Evolutionary conservation across 2,113 vertebrate species (phyloP).

Genomic region (Beaufortia kweichowensis): DNA sequence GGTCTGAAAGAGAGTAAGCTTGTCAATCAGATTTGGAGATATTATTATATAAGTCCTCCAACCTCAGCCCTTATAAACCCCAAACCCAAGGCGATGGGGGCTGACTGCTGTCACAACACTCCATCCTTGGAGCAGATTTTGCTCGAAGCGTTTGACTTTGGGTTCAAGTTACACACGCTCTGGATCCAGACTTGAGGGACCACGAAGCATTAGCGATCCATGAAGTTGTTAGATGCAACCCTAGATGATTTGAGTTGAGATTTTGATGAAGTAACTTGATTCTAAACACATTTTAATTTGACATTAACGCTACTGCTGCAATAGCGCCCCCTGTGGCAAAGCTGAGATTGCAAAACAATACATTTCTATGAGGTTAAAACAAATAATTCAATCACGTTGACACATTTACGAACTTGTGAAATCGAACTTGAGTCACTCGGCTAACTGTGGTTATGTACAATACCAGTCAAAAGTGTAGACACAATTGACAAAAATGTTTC

Average conservation of each 20-base stretch:
- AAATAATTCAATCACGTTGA: too few relatives aligned
- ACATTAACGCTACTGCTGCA: not conserved
- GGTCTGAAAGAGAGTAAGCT: constrained; percentile 34
- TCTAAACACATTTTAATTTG: too few relatives aligned
- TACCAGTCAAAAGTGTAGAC: too few relatives aligned
- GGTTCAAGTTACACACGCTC: constrained; percentile 36
- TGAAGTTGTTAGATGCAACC: not conserved
- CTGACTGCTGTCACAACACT: not conserved
- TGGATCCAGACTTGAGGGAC: not conserved
- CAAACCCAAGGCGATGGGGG: not conserved
- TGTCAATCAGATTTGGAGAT: constrained; percentile 43
- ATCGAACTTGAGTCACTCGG: too few relatives aligned
- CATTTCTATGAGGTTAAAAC: too few relatives aligned
- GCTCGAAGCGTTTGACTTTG: constrained; percentile 39
- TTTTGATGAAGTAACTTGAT: too few relatives aligned
- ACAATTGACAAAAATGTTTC: too few relatives aligned
- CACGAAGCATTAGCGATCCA: not conserved
- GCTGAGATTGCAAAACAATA: too few relatives aligned
- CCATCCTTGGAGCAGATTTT: constrained; percentile 36
- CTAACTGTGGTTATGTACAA: too few relatives aligned
- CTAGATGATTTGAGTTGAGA: too few relatives aligned
- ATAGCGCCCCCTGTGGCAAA: too few relatives aligned
- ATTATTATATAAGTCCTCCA: constrained; percentile 33
- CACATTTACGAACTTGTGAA: too few relatives aligned
- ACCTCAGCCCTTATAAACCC: not conserved